Evolutionary conservation across 2,888 invertebrate species (phyloP), one percentile per base, ranked within the genome.

Genomic region (Aphidius colemani): DNA sequence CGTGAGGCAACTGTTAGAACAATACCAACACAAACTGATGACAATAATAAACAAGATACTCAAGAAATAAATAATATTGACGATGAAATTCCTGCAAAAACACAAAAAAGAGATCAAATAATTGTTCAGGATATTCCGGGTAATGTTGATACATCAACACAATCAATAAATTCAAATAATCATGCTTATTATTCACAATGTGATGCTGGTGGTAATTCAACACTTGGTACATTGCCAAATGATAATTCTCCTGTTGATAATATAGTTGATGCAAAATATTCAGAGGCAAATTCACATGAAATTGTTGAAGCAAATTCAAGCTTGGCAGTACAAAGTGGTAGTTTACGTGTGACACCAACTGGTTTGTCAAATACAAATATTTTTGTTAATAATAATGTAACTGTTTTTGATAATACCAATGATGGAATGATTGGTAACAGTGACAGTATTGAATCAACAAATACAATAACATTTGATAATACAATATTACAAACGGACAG

Each of bases 91-190:
- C 67, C 69, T 2, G 63, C 67, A 7, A 69, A 69, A 11, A 56
- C 59, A 4, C 48, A 50, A 3, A 72, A 65, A 58, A 64, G 62
- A 13, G 67, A 72, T 18, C 78, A 73, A 70, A 72, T 80, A 10
- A 71, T 76, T 2, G 72, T 80, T 44, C 74, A 79, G 5, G 76
- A 79, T 53, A 79, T 80, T 66, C 72, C 75, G 7, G 76, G 67
- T 53, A n/a, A n/a, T n/a, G n/a, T n/a, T n/a, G 80, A 80, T 55
- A 77, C 77, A 30, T 75, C 79, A 13, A 70, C 74, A 9, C 76
- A 78, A 61, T 67, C 80, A 7, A 73, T 80, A 60, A 69, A 76
- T 7, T 75, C 78, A 0, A 80, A 80, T 57, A 69, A 78, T 64
- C 78, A 30, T 30, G 5, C 5, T 30, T 30, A 30, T 5, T 30